phyloP scores from a whole-genome alignment of 2,888 invertebrate genomes.

The Harpalus rubripes region DNA sequence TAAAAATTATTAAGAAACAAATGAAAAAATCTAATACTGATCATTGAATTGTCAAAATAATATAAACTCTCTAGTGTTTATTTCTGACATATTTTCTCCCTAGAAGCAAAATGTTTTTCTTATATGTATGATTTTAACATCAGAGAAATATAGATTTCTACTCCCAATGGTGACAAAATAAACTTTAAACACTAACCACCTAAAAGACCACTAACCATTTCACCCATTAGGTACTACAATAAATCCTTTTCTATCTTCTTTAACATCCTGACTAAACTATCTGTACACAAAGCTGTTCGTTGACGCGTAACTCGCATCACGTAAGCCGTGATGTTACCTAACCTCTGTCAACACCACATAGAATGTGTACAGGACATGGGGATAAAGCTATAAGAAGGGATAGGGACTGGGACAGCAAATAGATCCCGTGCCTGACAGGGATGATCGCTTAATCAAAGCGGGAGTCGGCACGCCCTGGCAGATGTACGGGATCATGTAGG shows the following conservation, averaged over 20 bases:
- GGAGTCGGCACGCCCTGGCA: slow-evolving; percentile 47
- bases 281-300: slow-evolving; percentile 27
- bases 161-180: too few relatives aligned
- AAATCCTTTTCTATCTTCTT: neutral
- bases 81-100: too few relatives aligned
- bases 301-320: slow-evolving; percentile 40
- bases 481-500: slow-evolving; percentile 51
- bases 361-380: slow-evolving; percentile 8
- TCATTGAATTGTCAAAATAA: too few relatives aligned
- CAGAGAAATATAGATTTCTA: too few relatives aligned
- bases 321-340: slow-evolving; percentile 15
- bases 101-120: too few relatives aligned
- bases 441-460: slow-evolving; percentile 66
- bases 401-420: neutral
- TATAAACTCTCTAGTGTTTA: too few relatives aligned
- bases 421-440: slow-evolving; percentile 35
- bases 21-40: too few relatives aligned
- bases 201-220: neutral
- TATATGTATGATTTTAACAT: too few relatives aligned
- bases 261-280: slow-evolving; percentile 5
- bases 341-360: slow-evolving; percentile 37
- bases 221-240: neutral
- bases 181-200: neutral
- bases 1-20: too few relatives aligned
- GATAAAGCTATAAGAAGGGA: slow-evolving; percentile 13